phyloP scores from a whole-genome alignment of 2,797 vertebrate genomes.

The Echeneis naucrates region DNA sequence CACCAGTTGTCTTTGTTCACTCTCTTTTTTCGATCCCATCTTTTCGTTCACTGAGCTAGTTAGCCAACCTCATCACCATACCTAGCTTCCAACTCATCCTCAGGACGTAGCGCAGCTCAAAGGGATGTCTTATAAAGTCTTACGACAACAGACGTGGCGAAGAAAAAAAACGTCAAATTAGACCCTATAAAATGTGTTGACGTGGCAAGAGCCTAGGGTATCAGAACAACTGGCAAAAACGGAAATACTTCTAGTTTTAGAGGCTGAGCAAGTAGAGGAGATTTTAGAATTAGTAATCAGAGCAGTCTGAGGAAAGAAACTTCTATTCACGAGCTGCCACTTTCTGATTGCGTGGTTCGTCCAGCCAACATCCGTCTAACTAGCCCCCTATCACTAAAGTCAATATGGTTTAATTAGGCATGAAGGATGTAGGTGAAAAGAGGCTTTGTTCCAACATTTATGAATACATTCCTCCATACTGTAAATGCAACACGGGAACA shows the following conservation, averaged over 20 bases:
- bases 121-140: no score
- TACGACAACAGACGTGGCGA: no score
- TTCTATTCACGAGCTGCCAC: conserved; percentile 29
- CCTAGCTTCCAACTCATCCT: no score
- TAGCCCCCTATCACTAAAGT: conserved; percentile 48
- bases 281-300: conserved; percentile 50
- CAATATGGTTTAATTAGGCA: conserved; percentile 52
- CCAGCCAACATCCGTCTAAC: conserved; percentile 31
- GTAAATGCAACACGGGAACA: conserved; percentile 43
- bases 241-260: conserved; percentile 60
- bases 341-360: conserved; percentile 28
- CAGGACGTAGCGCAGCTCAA: no score
- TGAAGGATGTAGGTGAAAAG: conserved; percentile 53
- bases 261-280: conserved; percentile 18
- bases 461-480: conserved; percentile 58
- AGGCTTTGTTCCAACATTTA: conserved; percentile 52
- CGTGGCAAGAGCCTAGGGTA: neutral
- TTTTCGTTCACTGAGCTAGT: no score
- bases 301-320: conserved; percentile 43
- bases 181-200: no score
- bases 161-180: no score
- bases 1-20: no score
- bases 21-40: no score
- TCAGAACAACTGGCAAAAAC: conserved; percentile 65
- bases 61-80: no score